phyloP scores from a whole-genome alignment of 2,113 vertebrate genomes.

The Gobiocypris rarus region DNA sequence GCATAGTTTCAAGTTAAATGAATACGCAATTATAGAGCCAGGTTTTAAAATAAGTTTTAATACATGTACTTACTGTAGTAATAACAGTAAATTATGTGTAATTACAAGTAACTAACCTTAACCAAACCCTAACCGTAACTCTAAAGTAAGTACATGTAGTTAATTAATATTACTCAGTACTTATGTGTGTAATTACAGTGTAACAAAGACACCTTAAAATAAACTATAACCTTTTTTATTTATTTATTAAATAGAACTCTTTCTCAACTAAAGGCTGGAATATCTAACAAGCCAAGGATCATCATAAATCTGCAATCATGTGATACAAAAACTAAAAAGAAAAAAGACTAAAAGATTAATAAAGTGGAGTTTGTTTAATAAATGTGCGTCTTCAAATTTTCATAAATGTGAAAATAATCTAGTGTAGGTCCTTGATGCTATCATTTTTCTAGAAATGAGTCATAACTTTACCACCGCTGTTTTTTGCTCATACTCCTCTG shows the following conservation, averaged over 20 bases:
- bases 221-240: too few relatives aligned
- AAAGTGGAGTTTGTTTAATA: background rate
- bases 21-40: background rate
- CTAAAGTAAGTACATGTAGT: too few relatives aligned
- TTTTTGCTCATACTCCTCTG: slow-evolving; percentile 27
- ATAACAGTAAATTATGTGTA: too few relatives aligned
- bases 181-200: too few relatives aligned
- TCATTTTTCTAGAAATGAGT: slow-evolving; percentile 53
- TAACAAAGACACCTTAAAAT: too few relatives aligned
- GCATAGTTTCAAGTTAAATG: background rate
- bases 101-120: too few relatives aligned
- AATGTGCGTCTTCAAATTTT: slow-evolving; percentile 33
- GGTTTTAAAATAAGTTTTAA: too few relatives aligned
- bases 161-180: too few relatives aligned
- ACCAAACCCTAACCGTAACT: too few relatives aligned
- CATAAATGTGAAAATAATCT: slow-evolving; percentile 38
- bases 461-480: slow-evolving; percentile 51
- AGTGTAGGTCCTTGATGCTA: slow-evolving; percentile 24
- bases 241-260: background rate
- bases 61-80: too few relatives aligned
- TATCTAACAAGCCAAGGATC: background rate
- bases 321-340: background rate
- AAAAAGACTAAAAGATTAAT: background rate
- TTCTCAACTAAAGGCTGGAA: background rate
- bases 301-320: background rate